Evolutionary conservation across 2,797 vertebrate genomes (phyloP), one percentile per base, ranked within the genome.

Genomic region (Siniperca obscura): DNA sequence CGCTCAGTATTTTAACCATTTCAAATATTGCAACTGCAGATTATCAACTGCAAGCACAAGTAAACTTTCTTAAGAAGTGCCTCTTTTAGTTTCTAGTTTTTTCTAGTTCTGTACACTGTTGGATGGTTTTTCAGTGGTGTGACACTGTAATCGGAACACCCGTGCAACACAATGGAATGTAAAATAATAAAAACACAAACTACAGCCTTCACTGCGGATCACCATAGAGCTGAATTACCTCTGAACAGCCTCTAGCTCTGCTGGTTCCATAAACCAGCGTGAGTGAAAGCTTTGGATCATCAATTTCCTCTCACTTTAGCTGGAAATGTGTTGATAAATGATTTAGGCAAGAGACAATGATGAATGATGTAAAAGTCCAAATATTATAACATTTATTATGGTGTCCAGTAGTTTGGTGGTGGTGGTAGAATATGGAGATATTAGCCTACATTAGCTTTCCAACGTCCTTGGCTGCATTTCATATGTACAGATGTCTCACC

Each of bases 201-300:
- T 21, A 2, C 27, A 34, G 27, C 19, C 9, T 36, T 50, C 5
- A 19, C 30, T 30, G 30, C 30, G 3, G 21, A 50, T 34, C 11
- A 34, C 14, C 12, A 25, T 13, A 16, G 25, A 57, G 25, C 25
- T 27, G n/a, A 48, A 21, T 52, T 6, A 52, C 30, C 30, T 30
- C 30, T 30, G 30, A 66, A 71, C 78, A 66, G 78, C 75, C 85
- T 50, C 4, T 0, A 86, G 87, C 87, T 78, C 72, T 50, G 53
- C 65, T 75, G 38, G 27, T 69, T 74, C 78, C 61, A 71, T 89
- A 90, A 92, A 90, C 88, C 87, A 87, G 74, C 2, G 8, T n/a
- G 78, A 70, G 72, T 88, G 83, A 89, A 90, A 86, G 90, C 88
- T 91, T 79, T 74, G 83, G 86, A 87, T 89, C 86, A 94, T 92